Evolutionary conservation across 1,140 invertebrate species (phyloP).

Genomic region (Microplitis demolitor): DNA sequence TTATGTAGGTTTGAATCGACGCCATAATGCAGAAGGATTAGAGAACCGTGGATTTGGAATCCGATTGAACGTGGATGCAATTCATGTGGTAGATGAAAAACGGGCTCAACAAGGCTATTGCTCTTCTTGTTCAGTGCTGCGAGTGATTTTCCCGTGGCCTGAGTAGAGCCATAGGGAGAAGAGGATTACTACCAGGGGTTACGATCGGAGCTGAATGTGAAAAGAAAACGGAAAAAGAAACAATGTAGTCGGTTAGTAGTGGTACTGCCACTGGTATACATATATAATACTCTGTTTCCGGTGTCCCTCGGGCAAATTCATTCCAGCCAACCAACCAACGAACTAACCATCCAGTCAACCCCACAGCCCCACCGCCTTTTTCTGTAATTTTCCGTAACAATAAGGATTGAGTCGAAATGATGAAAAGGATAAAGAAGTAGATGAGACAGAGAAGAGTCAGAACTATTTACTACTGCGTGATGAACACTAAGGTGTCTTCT

Average conservation of each 20-base stretch:
- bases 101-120: not conserved
- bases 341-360: too few species aligned
- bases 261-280: too few species aligned
- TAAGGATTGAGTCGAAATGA: not conserved
- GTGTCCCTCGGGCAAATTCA: not conserved
- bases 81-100: conserved; percentile 8
- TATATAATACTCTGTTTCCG: not conserved
- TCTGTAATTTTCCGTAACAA: conserved; percentile 7
- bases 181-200: too few species aligned
- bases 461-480: not conserved
- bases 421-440: not conserved
- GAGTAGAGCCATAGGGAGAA: not conserved
- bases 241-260: not conserved
- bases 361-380: not conserved
- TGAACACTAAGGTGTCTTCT: not conserved
- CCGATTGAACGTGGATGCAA: conserved; percentile 25
- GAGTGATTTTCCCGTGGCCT: not conserved
- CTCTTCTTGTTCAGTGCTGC: not conserved
- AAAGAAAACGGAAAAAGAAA: not conserved
- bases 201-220: not conserved
- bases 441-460: not conserved
- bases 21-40: conserved; percentile 21
- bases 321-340: not conserved
- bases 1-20: conserved; percentile 17
- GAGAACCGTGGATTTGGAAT: conserved; percentile 5